Evolutionary conservation across 2,797 vertebrate species (phyloP), one percentile per base, ranked within the genome.

Genomic region (Anisognathus igniventris): DNA sequence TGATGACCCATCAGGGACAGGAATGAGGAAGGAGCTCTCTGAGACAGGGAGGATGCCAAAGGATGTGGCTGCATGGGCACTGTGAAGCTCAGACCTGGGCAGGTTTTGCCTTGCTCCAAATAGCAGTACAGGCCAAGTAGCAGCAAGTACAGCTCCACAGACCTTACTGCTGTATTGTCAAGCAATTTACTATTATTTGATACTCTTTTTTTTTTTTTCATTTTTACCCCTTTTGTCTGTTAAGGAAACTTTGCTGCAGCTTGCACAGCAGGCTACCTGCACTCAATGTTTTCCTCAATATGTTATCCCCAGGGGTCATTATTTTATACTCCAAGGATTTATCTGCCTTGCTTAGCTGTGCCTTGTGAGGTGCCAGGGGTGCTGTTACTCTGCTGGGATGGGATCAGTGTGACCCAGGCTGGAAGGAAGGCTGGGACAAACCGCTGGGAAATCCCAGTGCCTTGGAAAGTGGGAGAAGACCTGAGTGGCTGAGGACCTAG

Each of bases 381-480:
- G 68, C 33, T 70, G 12, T 35, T 90, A 54, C 30, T 76, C n/a
- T 30, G n/a, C 45, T 82, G 39, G n/a, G 23, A 37, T 33, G 37
- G 10, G 27, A 61, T 0, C 0, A 58, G 7, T 5, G 1, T 28
- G 68, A 61, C 50, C 18, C 54, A 86, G 37, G 25, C 31, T 83
- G 58, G 31, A 44, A 85, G 37, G 24, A 87, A 40, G n/a, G 27
- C 30, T 79, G 77, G 50, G 44, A 51, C 21, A 75, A 90, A 19
- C 66, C 27, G 4, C 7, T 57, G 65, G 33, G 12, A 45, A 53
- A 45, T 24, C 12, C 42, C 48, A 22, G 25, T n/a, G 51, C 7
- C 31, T 73, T 19, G 56, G 33, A 25, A 72, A 86, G 22, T n/a
- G n/a, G 28, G 17, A 75, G 23, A 31, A 62, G n/a, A 56, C 28